Evolutionary conservation across 2,888 invertebrate genomes (phyloP).

Genomic region (Drosophila cyrtoloma): DNA sequence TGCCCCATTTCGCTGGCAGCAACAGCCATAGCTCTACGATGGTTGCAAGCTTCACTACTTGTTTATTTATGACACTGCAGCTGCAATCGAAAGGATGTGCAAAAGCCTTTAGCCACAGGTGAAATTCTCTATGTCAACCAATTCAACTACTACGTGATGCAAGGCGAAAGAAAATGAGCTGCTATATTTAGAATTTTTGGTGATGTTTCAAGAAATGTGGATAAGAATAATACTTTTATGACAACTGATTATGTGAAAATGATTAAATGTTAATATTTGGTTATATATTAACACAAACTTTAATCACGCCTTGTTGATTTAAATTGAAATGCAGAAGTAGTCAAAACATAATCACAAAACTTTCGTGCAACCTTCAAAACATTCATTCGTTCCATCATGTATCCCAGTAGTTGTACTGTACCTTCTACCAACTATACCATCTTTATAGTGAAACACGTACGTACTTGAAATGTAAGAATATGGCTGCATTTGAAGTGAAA

Average conservation of each 20-base stretch:
- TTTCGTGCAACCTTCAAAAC: background rate
- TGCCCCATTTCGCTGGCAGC: constrained; percentile 52
- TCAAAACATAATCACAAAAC: background rate
- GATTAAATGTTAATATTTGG: background rate
- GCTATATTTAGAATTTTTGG: background rate
- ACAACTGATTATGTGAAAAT: background rate
- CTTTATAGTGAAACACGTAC: constrained; percentile 41
- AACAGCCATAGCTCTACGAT: constrained; percentile 16
- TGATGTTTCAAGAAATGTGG: background rate
- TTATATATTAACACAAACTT: background rate
- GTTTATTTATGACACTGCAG: constrained; percentile 69
- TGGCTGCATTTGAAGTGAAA: constrained; percentile 54
- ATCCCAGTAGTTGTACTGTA: constrained; percentile 25
- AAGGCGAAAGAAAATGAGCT: background rate
- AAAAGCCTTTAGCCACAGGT: constrained; percentile 39
- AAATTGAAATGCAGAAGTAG: background rate
- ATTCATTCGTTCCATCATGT: background rate
- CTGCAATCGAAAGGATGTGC: constrained; percentile 47
- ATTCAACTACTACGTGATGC: background rate
- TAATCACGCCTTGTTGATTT: background rate
- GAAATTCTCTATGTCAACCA: constrained; percentile 17
- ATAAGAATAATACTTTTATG: background rate
- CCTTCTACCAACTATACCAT: background rate
- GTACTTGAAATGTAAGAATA: constrained; percentile 48
- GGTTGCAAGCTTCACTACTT: constrained; percentile 44